Evolutionary conservation across 2,797 vertebrate genomes (phyloP).

Genomic region (Lepilemur septentrionalis): DNA sequence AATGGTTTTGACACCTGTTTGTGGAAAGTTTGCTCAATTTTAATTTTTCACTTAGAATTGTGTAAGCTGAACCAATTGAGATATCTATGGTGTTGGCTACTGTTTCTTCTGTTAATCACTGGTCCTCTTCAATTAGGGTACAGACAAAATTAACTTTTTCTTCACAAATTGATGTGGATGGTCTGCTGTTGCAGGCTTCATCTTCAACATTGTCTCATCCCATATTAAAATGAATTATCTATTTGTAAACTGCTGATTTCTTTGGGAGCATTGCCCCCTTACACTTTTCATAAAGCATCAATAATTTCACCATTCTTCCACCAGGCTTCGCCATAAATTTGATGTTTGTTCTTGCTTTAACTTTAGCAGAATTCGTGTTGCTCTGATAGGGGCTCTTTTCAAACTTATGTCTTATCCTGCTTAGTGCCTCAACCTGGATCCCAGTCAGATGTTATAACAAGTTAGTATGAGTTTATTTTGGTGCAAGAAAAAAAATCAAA

Average conservation of each 20-base stretch:
- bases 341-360: background rate
- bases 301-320: background rate
- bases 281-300: background rate
- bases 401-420: too few relatives aligned
- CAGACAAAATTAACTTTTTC: background rate
- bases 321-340: background rate
- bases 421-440: too few relatives aligned
- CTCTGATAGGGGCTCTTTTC: background rate
- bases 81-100: background rate
- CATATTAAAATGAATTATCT: background rate
- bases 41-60: background rate
- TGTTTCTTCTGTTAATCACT: background rate
- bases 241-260: background rate
- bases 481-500: background rate
- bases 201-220: background rate
- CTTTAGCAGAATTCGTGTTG: background rate
- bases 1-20: background rate
- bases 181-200: background rate
- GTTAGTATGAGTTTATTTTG: background rate
- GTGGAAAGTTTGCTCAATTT: background rate
- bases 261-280: background rate
- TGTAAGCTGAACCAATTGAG: background rate
- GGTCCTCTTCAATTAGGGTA: background rate
- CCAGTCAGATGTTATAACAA: background rate
- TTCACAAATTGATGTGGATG: background rate